phyloP scores from a whole-genome alignment of 92 coral and sea anemone species.

The Siderastrea radians region DNA sequence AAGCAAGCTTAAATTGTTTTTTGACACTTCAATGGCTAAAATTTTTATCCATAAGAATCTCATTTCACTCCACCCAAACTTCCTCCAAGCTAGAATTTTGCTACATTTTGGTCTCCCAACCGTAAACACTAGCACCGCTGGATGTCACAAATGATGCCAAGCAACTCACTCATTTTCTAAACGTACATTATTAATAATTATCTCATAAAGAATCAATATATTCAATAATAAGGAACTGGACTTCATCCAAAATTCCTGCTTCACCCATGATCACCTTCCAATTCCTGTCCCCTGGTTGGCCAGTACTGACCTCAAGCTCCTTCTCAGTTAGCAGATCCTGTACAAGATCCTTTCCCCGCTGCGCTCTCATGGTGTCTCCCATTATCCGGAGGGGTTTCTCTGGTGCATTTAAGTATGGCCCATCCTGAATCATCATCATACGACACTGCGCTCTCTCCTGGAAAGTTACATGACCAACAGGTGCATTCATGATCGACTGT shows the following conservation, averaged over 20 bases:
- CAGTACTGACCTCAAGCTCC: conserved; percentile 89
- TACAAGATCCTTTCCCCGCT: conserved; percentile 97
- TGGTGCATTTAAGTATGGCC: conserved; percentile 91
- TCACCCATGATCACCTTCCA: conserved; percentile 39
- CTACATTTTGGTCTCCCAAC: no score
- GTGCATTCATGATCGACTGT: background rate
- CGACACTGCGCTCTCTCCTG: conserved; percentile 99
- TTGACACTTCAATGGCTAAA: no score
- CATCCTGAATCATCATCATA: conserved; percentile 99
- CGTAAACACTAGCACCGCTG: no score
- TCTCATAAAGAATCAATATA: background rate
- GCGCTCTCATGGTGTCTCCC: conserved; percentile 96
- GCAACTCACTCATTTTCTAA: no score
- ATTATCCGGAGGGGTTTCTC: conserved; percentile 97
- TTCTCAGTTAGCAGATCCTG: conserved; percentile 96
- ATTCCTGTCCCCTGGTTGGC: conserved; percentile 14
- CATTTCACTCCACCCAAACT: no score
- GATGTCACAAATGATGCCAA: no score
- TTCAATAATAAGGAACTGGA: conserved; percentile 1
- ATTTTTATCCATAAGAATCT: no score
- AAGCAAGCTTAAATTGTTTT: no score
- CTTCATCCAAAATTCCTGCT: background rate
- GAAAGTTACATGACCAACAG: background rate
- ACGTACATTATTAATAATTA: no score
- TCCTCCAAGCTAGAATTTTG: no score